These are phyloP conservation scores for Leptinotarsa haldemani DNA, from an alignment of 2,888 invertebrate genomes.

Conservation along the genomic window DNA sequence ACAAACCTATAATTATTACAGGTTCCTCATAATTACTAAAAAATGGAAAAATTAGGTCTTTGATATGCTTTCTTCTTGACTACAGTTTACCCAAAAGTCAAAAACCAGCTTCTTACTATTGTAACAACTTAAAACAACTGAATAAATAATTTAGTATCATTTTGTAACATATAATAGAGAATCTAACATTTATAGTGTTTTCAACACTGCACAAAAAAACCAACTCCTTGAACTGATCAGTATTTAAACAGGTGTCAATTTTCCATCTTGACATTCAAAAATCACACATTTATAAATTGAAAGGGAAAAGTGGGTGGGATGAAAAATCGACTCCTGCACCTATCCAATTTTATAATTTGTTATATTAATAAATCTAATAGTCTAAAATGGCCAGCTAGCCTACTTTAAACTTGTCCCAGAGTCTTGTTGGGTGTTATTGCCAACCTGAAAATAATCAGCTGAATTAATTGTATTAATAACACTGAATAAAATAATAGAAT, in stretches of 20 bases:
- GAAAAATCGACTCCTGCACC: conserved; percentile 51
- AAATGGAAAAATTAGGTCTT: conserved; percentile 31
- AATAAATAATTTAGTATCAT: conserved; percentile 59
- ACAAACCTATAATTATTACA: conserved; percentile 25
- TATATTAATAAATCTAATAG: conserved; percentile 63
- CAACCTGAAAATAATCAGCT: conserved; percentile 56
- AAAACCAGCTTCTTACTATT: conserved; percentile 43
- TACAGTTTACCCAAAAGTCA: conserved; percentile 48
- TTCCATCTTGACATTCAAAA: conserved; percentile 45
- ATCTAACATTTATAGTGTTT: conserved; percentile 65
- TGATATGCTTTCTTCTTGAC: conserved; percentile 43
- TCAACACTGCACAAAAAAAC: conserved; percentile 62
- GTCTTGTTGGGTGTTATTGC: conserved; percentile 63
- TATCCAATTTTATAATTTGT: conserved; percentile 63
- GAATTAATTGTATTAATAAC: conserved; percentile 5
- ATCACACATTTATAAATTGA: conserved; percentile 44
- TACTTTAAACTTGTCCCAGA: conserved; percentile 63
- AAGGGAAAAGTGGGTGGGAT: conserved; percentile 37
- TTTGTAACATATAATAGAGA: conserved; percentile 64
- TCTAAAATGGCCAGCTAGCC: conserved; percentile 61
- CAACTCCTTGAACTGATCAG: conserved; percentile 60
- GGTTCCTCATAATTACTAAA: conserved; percentile 26
- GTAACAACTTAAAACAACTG: conserved; percentile 60
- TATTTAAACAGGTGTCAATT: conserved; percentile 48
- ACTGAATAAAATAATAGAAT: too few species aligned